Evolutionary conservation across 53 echinoderm and acorn worm genomes (phyloP), one percentile per base, ranked within the genome.

Genomic region (Pentamera pediparva): DNA sequence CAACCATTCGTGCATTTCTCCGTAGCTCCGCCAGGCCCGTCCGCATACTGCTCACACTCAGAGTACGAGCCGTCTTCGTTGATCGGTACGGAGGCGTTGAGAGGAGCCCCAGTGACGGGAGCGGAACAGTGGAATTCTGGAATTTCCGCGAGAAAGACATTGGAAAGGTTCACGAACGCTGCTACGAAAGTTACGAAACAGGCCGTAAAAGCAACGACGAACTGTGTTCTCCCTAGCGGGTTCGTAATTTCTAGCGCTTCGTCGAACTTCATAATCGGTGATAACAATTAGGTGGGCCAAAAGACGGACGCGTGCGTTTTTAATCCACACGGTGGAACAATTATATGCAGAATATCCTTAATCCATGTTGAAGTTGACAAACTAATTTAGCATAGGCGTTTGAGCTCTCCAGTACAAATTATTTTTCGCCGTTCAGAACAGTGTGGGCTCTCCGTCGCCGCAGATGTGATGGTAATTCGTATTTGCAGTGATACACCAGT

Each of bases 81-180:
- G 2, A 20, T 21, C 27, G 65, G 65, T 36, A 65, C 39, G 25
- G 37, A 39, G 39, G 37, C 65, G 12, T 15, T 24, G 11, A 65
- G 25, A 17, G 54, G 24, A 20, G 39, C 20, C 37, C 65, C 65
- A 22, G 24, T 25, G 2, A 40, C 25, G 20, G 65, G 40, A n/a
- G 37, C 8, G 21, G 65, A 65, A 22, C 65, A 65, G 39, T 65
- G 65, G 27, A 37, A 65, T 17, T 21, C 39, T 0, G 65, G 24
- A 13, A 65, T 5, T 36, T 65, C 65, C 12, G 65, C 39, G 15
- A 65, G 7, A 15, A 65, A 65, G 12, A 65, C 65, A 18, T 65
- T 65, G 39, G 39, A 39, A n/a, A 65, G 41, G 39, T 65, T 65
- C 10, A 65, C 36, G 39, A 38, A 65, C 5, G 65, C 37, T 37